A percentile compares a stretch with the other conserved stretches of the same genome.
Evolutionary conservation across 2,888 invertebrate genomes (phyloP).

Genomic region (Drosophila nr. perissopoda): DNA sequence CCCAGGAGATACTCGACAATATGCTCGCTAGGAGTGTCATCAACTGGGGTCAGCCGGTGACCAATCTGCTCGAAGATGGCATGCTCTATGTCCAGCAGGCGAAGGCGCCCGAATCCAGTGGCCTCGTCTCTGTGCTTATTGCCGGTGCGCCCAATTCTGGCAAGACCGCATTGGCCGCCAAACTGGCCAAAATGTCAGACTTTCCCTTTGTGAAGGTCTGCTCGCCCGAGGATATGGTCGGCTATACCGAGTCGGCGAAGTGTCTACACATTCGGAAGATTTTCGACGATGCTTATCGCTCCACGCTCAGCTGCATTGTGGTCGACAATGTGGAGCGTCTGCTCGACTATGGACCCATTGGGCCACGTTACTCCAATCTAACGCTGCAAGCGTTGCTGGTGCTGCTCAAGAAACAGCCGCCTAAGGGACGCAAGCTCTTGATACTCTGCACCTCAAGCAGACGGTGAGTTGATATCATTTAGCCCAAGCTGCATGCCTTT

Average conservation of each 20-base stretch:
- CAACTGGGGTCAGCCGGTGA: slow-evolving; percentile 96
- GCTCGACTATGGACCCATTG: slow-evolving; percentile 98
- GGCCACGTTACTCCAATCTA: slow-evolving; percentile 98
- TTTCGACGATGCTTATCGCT: slow-evolving; percentile 99
- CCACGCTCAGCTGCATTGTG: slow-evolving; percentile 96
- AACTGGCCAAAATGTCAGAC: slow-evolving; percentile 97
- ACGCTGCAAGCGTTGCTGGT: slow-evolving; percentile 98
- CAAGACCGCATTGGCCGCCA: slow-evolving; percentile 98
- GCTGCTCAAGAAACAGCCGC: slow-evolving; percentile 97
- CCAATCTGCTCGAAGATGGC: slow-evolving; percentile 95
- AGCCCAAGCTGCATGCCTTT: neutral
- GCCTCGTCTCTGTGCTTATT: slow-evolving; percentile 95
- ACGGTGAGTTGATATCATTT: slow-evolving; percentile 86
- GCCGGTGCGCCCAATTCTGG: slow-evolving; percentile 98
- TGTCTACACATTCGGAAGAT: slow-evolving; percentile 97
- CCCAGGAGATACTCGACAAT: slow-evolving; percentile 94
- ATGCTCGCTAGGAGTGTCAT: slow-evolving; percentile 95
- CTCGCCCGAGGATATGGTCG: slow-evolving; percentile 98
- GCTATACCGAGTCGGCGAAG: slow-evolving; percentile 97
- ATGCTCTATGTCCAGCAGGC: slow-evolving; percentile 95
- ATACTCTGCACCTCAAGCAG: slow-evolving; percentile 97
- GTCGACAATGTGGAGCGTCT: slow-evolving; percentile 99
- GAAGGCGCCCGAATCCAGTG: slow-evolving; percentile 90
- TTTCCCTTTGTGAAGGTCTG: slow-evolving; percentile 99
- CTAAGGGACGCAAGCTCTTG: slow-evolving; percentile 95